Conservation (phyloP, 2,797 vertebrate genomes). For the Scleropages formosus region DNA sequence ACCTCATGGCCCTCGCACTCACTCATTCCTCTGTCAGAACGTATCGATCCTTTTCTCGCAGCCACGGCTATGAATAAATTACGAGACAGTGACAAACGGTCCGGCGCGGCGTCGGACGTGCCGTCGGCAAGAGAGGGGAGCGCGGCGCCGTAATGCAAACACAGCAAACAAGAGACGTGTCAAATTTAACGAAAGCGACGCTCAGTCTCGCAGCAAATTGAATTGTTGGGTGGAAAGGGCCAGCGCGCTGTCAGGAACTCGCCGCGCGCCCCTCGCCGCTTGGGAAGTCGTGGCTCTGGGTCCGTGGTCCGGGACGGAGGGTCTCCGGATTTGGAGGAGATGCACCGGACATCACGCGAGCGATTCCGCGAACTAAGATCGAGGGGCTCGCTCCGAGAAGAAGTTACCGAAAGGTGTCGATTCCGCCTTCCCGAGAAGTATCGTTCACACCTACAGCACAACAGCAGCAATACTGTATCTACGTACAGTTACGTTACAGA, state of each 20-base stretch:
- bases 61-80: slow-evolving; percentile 62
- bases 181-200: background rate
- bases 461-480: background rate
- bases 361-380: background rate
- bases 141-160: background rate
- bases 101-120: slow-evolving; percentile 35
- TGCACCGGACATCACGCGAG: background rate
- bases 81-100: slow-evolving; percentile 56
- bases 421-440: background rate
- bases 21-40: slow-evolving; percentile 59
- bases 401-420: background rate
- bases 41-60: slow-evolving; percentile 59
- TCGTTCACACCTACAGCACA: background rate
- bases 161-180: slow-evolving; percentile 13
- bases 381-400: background rate
- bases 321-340: no score
- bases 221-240: background rate
- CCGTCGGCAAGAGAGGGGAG: slow-evolving; percentile 18
- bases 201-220: background rate
- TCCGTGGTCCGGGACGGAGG: background rate
- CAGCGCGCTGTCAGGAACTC: background rate
- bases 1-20: slow-evolving; percentile 38
- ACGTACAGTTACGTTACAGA: no score
- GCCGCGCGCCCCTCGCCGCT: background rate
- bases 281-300: background rate